A percentile compares a stretch with the other conserved stretches of the same genome.
Conservation (phyloP, 2,888 invertebrate genomes). For the Polia nebulosa region DNA sequence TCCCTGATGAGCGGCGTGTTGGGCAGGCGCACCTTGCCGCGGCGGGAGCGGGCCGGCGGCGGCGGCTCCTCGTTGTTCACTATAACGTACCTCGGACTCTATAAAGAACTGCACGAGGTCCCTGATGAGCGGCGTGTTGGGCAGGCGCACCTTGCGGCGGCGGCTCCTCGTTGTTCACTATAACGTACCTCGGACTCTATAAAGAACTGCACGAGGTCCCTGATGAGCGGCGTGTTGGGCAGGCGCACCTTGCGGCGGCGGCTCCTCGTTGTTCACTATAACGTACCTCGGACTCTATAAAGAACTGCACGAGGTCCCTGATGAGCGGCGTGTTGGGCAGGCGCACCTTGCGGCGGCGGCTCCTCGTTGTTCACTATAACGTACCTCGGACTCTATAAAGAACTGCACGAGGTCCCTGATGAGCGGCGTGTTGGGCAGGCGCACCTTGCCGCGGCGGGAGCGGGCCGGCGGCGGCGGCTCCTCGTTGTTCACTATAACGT, state of each 20-base stretch:
- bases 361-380: neutral
- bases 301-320: too few relatives aligned
- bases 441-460: conserved; percentile 95
- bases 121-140: conserved; percentile 97
- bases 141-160: conserved; percentile 95
- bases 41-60: conserved; percentile 93
- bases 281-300: too few relatives aligned
- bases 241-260: too few relatives aligned
- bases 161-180: conserved; percentile 90
- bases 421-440: conserved; percentile 97
- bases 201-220: conserved; percentile 99
- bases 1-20: conserved; percentile 99
- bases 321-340: too few relatives aligned
- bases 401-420: conserved; percentile 99
- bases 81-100: conserved; percentile 95
- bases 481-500: conserved; percentile 85
- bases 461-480: conserved; percentile 93
- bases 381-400: conserved; percentile 98
- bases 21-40: conserved; percentile 96
- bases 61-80: conserved; percentile 92
- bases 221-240: conserved; percentile 50
- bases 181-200: conserved; percentile 97
- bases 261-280: too few relatives aligned
- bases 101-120: conserved; percentile 99
- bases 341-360: too few relatives aligned